Base-by-base conservation (phyloP, 2,113 vertebrate species). In the Rafetus swinhoei region DNA sequence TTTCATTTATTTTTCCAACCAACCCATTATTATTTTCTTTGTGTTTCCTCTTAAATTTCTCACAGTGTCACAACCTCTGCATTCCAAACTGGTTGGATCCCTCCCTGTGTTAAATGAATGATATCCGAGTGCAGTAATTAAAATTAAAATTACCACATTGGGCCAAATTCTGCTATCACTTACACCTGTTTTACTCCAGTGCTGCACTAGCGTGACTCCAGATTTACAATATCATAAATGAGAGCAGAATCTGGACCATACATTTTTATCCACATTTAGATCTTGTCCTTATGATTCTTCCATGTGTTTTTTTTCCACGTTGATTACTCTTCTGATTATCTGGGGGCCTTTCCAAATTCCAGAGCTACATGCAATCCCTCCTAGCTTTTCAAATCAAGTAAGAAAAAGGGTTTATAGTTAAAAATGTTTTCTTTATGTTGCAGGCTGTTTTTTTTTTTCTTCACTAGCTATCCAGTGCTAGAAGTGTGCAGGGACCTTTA, bases 1-100 rank as follows among this genome's bases (percentile, higher is more conserved):
- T 93, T 96, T 93, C 96, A 25, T 53, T 97, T 97, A 95, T 95
- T 92, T 91, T 93, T 92, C 95, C 90, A 89, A 81, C 89, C 85
- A 95, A 95, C 56, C 87, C 92, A 95, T 94, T 96, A 95, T 83
- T 93, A 90, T 93, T 95, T 95, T 96, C 87, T 93, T 90, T 91
- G 69, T 52, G 84, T n/a, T 92, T 90, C 81, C 1, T 92, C 91
- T 93, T 86, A 85, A 29, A 87, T 69, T 54, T 94, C 92, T 90
- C 87, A 86, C 54, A 72, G 29, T 89, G 80, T 93, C 86, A 62
- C 91, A 97, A 95, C 81, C 81, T 92, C 90, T 95, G 85, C 92
- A 93, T 96, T 83, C 85, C 81, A 87, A 86, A 93, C 22, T 94
- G 90, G 86, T 59, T 91, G 90, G 72, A 90, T 94, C 55, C 39